Evolutionary conservation across 2,888 invertebrate species (phyloP).

Genomic region (Mesochorus sp.): DNA sequence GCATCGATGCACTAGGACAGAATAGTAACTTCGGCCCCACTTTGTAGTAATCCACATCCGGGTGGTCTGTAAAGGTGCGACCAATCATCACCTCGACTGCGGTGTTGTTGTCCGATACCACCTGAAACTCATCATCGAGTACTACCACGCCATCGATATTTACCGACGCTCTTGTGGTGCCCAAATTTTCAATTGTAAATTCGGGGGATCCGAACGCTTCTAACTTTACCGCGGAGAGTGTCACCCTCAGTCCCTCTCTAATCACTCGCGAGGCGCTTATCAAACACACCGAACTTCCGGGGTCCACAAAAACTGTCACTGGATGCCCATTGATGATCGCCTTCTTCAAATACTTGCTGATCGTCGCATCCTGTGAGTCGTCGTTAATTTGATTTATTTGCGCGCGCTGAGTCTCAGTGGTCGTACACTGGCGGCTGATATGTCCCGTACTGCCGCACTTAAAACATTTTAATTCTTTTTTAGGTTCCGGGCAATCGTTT

Average conservation of each 20-base stretch:
- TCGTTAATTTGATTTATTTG: neutral
- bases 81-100: conserved; percentile 27
- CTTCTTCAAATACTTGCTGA: neutral
- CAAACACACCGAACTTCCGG: neutral
- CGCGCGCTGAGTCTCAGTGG: neutral
- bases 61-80: conserved; percentile 40
- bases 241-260: too few species aligned
- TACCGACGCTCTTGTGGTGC: neutral
- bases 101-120: conserved; percentile 38
- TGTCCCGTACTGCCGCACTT: neutral
- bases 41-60: conserved; percentile 22
- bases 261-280: neutral
- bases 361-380: neutral
- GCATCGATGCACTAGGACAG: too few species aligned
- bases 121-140: neutral
- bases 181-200: neutral
- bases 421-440: neutral
- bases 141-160: conserved; percentile 11
- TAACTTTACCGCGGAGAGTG: too few species aligned
- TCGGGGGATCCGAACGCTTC: too few species aligned
- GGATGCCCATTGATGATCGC: neutral
- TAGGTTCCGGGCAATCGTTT: too few species aligned
- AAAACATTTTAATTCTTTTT: too few species aligned
- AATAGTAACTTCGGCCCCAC: neutral
- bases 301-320: neutral